Base-by-base conservation (phyloP, 1,140 invertebrate genomes). In the Pygmarrhopalites habei region DNA sequence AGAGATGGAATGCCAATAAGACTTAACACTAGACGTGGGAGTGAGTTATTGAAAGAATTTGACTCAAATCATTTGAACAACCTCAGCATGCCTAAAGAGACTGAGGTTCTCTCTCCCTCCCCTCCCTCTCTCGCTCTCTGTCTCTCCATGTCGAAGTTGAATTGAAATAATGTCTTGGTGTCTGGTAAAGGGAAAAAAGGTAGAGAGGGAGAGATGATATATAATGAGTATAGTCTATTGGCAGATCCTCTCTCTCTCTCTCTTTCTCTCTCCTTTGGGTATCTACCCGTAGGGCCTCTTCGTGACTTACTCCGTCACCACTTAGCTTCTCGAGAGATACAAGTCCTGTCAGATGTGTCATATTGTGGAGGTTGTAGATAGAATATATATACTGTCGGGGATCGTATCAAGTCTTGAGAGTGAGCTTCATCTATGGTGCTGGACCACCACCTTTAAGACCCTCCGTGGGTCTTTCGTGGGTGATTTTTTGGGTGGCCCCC, bases 261-360 rank as follows among this genome's bases (percentile, higher is more conserved):
- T 35, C 32, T 35, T 35, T 15, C 32, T 35, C 15, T 35, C 32
- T 35, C 15, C n/a, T 19, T 46, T 46, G 10, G 17, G 53, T 3
- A 25, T 52, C 26, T 25, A 14, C 41, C 41, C 57, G 57, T 58
- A 21, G 43, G 57, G 57, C 14, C 19, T 44, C 10, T 46, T 58
- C 57, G 57, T 58, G 57, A 58, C 57, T 58, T 46, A n/a, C n/a
- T 58, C 29, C 39, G 35, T 58, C 39, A 58, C 41, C 43, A 44
- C 19, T 35, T 41, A 21, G 14, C 23, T 14, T 28, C 14, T 12
- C 7, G 3, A 53, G 51, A n/a, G 28, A 53, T 25, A 7, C 51
- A 25, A 12, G 21, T 35, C 53, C 53, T 32, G 29, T 57, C 53
- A 57, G 29, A 25, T 21, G 28, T 57, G 53, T 57, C 53, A 57